Conservation (phyloP, 2,888 invertebrate species). For the Andrena hattorfiana region DNA sequence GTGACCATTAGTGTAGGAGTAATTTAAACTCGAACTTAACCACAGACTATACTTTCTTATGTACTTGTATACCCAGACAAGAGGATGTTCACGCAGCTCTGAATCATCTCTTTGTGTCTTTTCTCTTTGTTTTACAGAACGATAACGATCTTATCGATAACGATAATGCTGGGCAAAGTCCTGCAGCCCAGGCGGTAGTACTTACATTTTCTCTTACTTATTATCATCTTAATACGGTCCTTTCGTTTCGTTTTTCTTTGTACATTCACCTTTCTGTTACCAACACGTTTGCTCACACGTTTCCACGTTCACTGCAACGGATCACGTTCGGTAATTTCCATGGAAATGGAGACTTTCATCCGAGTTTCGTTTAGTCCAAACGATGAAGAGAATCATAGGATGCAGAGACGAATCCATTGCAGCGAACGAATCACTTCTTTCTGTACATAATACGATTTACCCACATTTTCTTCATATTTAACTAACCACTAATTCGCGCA, state of each 20-base stretch:
- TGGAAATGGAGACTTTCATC: background rate
- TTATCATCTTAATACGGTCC: conserved; percentile 68
- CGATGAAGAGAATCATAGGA: too few species aligned
- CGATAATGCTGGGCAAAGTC: conserved; percentile 85
- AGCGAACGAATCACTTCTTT: conserved; percentile 31
- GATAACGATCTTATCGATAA: conserved; percentile 85
- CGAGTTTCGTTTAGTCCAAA: background rate
- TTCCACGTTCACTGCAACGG: conserved; percentile 16
- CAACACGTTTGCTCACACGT: conserved; percentile 24
- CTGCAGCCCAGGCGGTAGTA: conserved; percentile 85
- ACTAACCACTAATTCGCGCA: conserved; percentile 20
- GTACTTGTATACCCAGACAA: conserved; percentile 59
- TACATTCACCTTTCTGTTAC: conserved; percentile 49
- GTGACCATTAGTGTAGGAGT: conserved; percentile 59
- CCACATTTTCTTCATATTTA: conserved; percentile 23
- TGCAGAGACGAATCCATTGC: conserved; percentile 25
- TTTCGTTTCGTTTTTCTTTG: conserved; percentile 52
- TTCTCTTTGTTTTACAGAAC: conserved; percentile 85
- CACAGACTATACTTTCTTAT: conserved; percentile 38
- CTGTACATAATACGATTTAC: conserved; percentile 52
- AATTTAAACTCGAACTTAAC: conserved; percentile 48
- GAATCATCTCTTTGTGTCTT: conserved; percentile 83
- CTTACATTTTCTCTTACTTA: conserved; percentile 82
- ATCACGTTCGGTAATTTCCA: background rate
- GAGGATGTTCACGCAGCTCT: conserved; percentile 77